Conservation (phyloP, 30 jellyfish, hydroid and myxozoan species). For the Pelagia noctiluca region DNA sequence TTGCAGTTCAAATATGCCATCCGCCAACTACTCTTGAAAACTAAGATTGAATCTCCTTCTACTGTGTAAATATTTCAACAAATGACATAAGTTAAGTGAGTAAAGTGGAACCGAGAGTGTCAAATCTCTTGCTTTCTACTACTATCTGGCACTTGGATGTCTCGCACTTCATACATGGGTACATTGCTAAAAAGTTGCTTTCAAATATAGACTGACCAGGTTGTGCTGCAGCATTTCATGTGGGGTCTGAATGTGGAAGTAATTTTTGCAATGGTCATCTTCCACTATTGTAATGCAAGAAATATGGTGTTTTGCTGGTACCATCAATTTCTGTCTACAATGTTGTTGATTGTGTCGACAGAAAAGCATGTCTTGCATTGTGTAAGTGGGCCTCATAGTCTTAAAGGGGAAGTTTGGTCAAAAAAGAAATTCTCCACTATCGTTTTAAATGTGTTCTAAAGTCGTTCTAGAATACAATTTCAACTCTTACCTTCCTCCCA, state of each 20-base stretch:
- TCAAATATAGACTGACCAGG: conserved; percentile 24
- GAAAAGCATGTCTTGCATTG: not conserved
- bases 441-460: no score
- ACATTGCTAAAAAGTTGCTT: not conserved
- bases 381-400: conserved; percentile 15
- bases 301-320: conserved; percentile 43
- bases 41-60: conserved; percentile 9
- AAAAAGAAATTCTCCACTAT: not conserved
- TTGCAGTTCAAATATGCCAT: conserved; percentile 45
- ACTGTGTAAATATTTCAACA: no score
- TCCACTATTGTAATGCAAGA: conserved; percentile 43
- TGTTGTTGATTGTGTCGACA: conserved; percentile 44
- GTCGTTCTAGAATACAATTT: no score
- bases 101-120: not conserved
- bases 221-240: conserved; percentile 26
- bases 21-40: conserved; percentile 18
- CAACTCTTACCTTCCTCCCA: no score
- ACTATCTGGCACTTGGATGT: conserved; percentile 39
- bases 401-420: no score
- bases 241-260: no score
- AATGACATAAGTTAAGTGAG: not conserved
- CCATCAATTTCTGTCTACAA: conserved; percentile 57
- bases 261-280: no score
- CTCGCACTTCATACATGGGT: conserved; percentile 32
- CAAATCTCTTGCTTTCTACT: not conserved